A percentile compares a stretch with the other conserved stretches of the same genome.
These are phyloP conservation scores for Cotesia vestalis DNA, from an alignment of 1,140 invertebrate genomes.

Conservation along the genomic window DNA sequence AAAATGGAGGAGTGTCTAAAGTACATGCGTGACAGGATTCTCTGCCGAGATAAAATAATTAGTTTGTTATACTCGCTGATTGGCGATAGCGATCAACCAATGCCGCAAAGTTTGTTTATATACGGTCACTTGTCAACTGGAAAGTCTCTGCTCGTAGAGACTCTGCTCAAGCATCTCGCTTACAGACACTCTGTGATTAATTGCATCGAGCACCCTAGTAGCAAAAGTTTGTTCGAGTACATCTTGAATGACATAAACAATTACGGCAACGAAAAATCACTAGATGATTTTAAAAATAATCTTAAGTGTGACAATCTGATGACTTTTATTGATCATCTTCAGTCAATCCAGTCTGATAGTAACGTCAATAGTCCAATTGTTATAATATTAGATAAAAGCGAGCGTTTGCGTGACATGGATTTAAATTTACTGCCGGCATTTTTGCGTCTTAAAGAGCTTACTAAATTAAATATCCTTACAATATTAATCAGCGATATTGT, in stretches of 20 bases:
- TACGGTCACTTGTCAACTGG: conserved; percentile 83
- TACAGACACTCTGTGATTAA: conserved; percentile 77
- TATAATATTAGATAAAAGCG: conserved; percentile 82
- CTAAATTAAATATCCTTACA: conserved; percentile 76
- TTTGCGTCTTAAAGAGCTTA: conserved; percentile 77
- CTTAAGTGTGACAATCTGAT: conserved; percentile 77
- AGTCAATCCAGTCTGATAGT: conserved; percentile 7
- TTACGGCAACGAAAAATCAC: conserved; percentile 51
- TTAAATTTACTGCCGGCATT: conserved; percentile 76
- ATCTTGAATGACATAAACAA: conserved; percentile 72
- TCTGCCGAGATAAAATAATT: conserved; percentile 71
- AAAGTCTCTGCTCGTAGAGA: conserved; percentile 76
- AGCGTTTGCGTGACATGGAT: conserved; percentile 78
- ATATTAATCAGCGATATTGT: conserved; percentile 80
- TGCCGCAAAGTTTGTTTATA: conserved; percentile 75
- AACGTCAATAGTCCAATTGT: conserved; percentile 65
- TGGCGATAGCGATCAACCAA: conserved; percentile 67
- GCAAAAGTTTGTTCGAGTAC: conserved; percentile 80
- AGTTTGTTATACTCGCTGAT: conserved; percentile 69
- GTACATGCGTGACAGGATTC: conserved; percentile 55
- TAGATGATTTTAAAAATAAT: conserved; percentile 52
- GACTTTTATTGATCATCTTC: conserved; percentile 74
- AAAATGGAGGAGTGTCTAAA: conserved; percentile 66
- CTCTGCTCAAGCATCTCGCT: conserved; percentile 68
- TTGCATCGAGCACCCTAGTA: conserved; percentile 82